A percentile compares a stretch with the other conserved stretches of the same genome.
phyloP scores from a whole-genome alignment of 2,113 vertebrate genomes.

The Calyptommatus sinebrachiatus region DNA sequence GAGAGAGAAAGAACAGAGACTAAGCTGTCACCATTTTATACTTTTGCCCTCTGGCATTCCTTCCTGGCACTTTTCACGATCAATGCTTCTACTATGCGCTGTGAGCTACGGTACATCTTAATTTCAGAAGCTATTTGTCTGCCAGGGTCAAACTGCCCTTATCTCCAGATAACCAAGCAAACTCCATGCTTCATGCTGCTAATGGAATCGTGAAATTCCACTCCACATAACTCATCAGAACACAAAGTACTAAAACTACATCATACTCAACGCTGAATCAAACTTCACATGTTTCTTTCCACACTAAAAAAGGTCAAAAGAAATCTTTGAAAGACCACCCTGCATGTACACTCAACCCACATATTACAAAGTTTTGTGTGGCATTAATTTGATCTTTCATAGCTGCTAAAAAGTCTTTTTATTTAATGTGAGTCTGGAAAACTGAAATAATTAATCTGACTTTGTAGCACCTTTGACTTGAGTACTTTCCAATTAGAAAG shows the following conservation, averaged over 20 bases:
- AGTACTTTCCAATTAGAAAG: too few species aligned
- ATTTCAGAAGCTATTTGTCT: slow-evolving; percentile 2
- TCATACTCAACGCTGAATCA: not conserved
- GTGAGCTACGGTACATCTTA: not conserved
- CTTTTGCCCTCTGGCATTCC: not conserved
- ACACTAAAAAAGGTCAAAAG: not conserved
- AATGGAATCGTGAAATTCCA: not conserved
- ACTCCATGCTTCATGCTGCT: not conserved
- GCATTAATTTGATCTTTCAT: too few species aligned
- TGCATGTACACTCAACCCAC: not conserved
- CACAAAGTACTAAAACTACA: not conserved
- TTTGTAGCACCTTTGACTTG: too few species aligned
- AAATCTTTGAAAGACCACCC: not conserved
- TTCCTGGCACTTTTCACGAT: not conserved
- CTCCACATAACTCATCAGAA: not conserved
- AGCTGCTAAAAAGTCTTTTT: too few species aligned
- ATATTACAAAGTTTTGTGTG: too few species aligned
- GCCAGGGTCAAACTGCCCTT: not conserved
- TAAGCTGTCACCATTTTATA: not conserved
- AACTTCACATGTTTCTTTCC: not conserved
- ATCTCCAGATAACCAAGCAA: not conserved
- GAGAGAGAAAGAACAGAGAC: not conserved
- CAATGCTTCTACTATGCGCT: not conserved
- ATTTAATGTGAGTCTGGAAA: too few species aligned
- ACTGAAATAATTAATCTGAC: too few species aligned